Evolutionary conservation across 2,113 vertebrate genomes (phyloP).

Genomic region (Odocoileus hemionus): DNA sequence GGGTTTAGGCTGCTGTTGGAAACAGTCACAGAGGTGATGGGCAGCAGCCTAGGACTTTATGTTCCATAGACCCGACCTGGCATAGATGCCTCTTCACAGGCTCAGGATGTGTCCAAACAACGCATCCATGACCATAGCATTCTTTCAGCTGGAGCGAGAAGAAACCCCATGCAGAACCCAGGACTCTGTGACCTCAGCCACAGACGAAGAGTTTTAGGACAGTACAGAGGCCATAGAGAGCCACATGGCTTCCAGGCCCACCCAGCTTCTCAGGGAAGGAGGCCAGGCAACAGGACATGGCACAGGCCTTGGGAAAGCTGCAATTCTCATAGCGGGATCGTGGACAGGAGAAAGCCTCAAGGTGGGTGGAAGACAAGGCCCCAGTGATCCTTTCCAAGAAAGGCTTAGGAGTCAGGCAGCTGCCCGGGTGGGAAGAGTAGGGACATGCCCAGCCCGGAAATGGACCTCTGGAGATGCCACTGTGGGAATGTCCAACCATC

Average conservation of each 20-base stretch:
- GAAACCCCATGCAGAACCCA: neutral
- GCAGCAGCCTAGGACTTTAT: neutral
- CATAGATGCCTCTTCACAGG: neutral
- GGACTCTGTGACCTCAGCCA: neutral
- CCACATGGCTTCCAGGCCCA: neutral
- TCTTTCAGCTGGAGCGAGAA: neutral
- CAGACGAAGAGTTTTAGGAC: neutral
- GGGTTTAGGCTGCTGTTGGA: neutral
- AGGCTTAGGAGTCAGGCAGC: neutral
- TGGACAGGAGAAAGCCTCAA: neutral
- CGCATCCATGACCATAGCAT: neutral
- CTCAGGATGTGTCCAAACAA: neutral
- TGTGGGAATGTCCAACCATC: neutral
- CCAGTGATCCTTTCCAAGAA: accelerated
- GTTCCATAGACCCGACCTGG: neutral
- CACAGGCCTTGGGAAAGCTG: neutral
- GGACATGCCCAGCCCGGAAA: neutral
- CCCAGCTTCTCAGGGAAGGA: too few species aligned
- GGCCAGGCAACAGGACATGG: neutral
- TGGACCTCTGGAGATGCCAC: neutral
- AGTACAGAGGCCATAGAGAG: neutral
- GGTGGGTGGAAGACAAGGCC: neutral
- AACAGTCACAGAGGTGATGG: neutral
- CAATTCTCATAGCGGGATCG: neutral
- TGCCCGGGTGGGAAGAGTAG: neutral